Conservation (phyloP, 2,888 invertebrate genomes). For the Calliopum simillimum region DNA sequence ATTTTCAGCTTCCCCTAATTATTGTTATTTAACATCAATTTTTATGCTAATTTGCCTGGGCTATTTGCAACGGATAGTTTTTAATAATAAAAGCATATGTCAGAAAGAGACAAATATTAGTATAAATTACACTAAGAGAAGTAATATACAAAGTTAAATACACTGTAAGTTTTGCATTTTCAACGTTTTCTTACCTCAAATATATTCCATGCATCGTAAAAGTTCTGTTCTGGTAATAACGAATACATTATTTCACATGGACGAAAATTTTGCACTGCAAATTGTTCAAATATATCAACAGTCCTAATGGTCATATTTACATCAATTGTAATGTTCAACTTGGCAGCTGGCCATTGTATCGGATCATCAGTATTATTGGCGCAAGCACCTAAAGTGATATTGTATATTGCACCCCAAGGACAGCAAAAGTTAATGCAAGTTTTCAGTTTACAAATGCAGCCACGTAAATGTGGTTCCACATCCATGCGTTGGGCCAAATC, state of each 20-base stretch:
- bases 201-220: conserved; percentile 53
- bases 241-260: conserved; percentile 54
- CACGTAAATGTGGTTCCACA: conserved; percentile 58
- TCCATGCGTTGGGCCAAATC: conserved; percentile 52
- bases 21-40: too few species aligned
- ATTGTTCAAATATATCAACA: conserved; percentile 49
- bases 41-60: too few species aligned
- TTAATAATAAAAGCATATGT: too few species aligned
- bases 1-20: too few species aligned
- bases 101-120: too few species aligned
- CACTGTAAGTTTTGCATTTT: background rate
- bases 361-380: conserved; percentile 44
- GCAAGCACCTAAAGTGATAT: conserved; percentile 45
- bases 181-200: conserved; percentile 51
- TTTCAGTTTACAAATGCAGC: conserved; percentile 64
- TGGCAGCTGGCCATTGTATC: conserved; percentile 53
- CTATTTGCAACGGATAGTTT: too few species aligned
- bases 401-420: conserved; percentile 52
- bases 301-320: conserved; percentile 40
- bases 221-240: conserved; percentile 45
- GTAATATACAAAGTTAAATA: too few species aligned
- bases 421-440: conserved; percentile 66
- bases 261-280: conserved; percentile 44
- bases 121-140: background rate
- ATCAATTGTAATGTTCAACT: conserved; percentile 55